Conservation (phyloP, 2,113 vertebrate species). For the Mus musculus region DNA sequence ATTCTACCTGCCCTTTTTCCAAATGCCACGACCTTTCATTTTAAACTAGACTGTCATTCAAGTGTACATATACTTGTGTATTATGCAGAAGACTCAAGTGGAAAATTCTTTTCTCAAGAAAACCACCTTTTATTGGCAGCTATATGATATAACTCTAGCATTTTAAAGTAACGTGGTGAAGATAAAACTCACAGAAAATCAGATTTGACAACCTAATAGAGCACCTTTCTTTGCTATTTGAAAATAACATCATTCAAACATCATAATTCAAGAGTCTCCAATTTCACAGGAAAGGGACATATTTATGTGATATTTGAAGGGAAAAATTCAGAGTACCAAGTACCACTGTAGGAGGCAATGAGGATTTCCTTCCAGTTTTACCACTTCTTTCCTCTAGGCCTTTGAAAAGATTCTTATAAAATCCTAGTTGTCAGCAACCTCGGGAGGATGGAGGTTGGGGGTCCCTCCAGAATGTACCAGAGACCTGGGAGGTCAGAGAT, state of each 20-base stretch:
- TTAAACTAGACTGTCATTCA: neutral
- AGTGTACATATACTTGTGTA: neutral
- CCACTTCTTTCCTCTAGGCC: neutral
- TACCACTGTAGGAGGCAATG: neutral
- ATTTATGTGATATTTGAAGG: constrained; percentile 52
- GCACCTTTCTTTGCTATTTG: constrained; percentile 61
- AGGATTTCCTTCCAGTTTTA: neutral
- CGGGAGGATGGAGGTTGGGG: no score
- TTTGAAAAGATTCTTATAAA: neutral
- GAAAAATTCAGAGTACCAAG: neutral
- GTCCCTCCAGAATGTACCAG: no score
- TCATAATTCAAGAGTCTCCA: constrained; percentile 43
- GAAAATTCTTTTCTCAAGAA: constrained; percentile 33
- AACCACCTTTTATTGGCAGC: constrained; percentile 65
- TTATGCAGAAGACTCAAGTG: constrained; percentile 5
- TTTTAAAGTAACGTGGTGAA: constrained; percentile 66
- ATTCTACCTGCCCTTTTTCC: neutral
- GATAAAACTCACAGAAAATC: constrained; percentile 70
- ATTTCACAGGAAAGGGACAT: constrained; percentile 2
- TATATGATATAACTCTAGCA: constrained; percentile 48
- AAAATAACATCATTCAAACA: constrained; percentile 72
- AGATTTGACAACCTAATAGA: constrained; percentile 74
- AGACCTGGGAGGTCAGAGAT: no score
- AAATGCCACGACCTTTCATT: neutral
- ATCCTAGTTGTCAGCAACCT: neutral